Conservation (phyloP, 35 echinoderm and acorn worm species). For the Apostichopus japonicus region DNA sequence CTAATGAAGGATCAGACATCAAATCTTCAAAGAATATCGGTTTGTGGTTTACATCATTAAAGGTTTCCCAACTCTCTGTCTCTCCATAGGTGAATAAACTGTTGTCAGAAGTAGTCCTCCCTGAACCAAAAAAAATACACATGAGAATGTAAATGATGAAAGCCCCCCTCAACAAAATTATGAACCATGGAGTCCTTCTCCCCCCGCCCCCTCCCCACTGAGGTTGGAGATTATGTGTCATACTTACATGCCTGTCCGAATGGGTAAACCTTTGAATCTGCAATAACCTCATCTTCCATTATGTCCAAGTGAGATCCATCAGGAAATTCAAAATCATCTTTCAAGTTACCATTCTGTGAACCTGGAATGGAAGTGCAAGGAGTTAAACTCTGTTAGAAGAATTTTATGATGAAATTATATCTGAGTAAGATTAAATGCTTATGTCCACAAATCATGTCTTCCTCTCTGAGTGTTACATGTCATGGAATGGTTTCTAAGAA, state of each 20-base stretch:
- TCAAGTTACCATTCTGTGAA: background rate
- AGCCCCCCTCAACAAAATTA: too few relatives aligned
- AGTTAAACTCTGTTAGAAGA: background rate
- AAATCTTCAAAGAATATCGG: conserved; percentile 65
- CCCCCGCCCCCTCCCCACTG: too few relatives aligned
- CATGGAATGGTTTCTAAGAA: too few relatives aligned
- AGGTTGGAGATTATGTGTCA: background rate
- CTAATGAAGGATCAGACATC: background rate
- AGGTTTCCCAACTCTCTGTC: conserved; percentile 27
- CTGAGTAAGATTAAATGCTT: background rate
- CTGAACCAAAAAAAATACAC: background rate
- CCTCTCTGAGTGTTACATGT: too few relatives aligned
- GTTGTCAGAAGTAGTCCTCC: conserved; percentile 42
- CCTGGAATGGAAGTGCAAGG: background rate
- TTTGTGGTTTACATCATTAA: conserved; percentile 43
- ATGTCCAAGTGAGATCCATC: conserved; percentile 15
- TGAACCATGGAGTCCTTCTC: too few relatives aligned
- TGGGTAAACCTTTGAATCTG: conserved; percentile 31
- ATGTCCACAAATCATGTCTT: background rate
- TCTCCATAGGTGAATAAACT: conserved; percentile 43
- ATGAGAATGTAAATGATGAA: too few relatives aligned
- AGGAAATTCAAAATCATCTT: conserved; percentile 34
- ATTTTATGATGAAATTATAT: background rate
- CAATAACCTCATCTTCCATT: conserved; percentile 1
- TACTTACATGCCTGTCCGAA: conserved; percentile 52